Evolutionary conservation across 2,797 vertebrate species (phyloP).

Genomic region (Rhabdomys pumilio): DNA sequence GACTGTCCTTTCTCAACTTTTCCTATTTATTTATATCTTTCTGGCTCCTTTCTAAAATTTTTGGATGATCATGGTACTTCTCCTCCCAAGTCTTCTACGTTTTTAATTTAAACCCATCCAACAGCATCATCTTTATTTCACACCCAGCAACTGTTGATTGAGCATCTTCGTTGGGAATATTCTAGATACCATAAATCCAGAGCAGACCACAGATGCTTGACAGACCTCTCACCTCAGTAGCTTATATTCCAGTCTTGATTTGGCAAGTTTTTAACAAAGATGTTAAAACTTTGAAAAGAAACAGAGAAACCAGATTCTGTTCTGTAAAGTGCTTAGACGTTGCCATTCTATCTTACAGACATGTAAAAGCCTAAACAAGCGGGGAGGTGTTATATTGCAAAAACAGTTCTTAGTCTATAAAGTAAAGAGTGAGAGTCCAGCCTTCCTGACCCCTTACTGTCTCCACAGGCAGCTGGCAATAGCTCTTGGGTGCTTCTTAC

Average conservation of each 20-base stretch:
- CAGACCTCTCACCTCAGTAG: not conserved
- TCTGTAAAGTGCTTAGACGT: not conserved
- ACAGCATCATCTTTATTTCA: not conserved
- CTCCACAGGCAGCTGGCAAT: not conserved
- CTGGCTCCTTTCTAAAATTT: not conserved
- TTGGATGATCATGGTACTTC: not conserved
- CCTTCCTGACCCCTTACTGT: not conserved
- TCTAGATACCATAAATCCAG: not conserved
- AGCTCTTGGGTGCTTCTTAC: not conserved
- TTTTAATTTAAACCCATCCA: not conserved
- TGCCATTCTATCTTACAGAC: not conserved
- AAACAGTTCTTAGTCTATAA: not conserved
- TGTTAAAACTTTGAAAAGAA: slow-evolving; percentile 18
- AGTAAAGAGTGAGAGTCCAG: not conserved
- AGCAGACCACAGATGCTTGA: not conserved
- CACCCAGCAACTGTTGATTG: not conserved
- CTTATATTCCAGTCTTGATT: not conserved
- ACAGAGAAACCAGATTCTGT: not conserved
- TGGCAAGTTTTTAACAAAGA: not conserved
- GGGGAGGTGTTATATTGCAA: not conserved
- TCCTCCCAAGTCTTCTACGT: not conserved
- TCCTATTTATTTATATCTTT: not conserved
- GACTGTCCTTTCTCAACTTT: not conserved
- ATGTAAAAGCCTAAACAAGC: not conserved
- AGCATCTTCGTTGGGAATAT: not conserved